Conservation (phyloP, 2,113 vertebrate genomes). For the Oceanodroma tethys region DNA sequence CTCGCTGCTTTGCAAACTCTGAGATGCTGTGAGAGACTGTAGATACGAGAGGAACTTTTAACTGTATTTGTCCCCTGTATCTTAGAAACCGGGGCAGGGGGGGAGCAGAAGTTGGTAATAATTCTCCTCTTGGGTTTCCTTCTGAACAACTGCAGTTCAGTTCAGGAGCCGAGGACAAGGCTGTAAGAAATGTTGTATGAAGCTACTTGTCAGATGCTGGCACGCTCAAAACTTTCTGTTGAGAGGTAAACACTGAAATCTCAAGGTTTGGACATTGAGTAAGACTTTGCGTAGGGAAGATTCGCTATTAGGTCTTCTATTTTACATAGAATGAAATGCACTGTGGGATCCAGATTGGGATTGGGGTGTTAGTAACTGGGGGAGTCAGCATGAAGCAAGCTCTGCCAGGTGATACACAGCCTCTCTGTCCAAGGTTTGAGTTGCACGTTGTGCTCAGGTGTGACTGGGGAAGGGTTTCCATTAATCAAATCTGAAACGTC, state of each 20-base stretch:
- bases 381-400: not conserved
- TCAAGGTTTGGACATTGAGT: not conserved
- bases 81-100: not conserved
- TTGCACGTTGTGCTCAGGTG: accelerated
- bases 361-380: not conserved
- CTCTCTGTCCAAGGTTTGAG: not conserved
- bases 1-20: not conserved
- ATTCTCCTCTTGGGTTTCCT: not conserved
- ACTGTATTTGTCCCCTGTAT: not conserved
- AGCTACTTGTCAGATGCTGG: not conserved
- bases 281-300: not conserved
- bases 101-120: not conserved
- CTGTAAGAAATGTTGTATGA: not conserved
- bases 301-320: not conserved
- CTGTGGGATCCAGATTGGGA: not conserved
- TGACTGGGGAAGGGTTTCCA: not conserved
- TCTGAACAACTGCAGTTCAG: not conserved
- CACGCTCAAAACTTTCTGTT: not conserved
- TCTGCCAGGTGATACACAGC: not conserved
- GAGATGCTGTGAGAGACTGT: not conserved
- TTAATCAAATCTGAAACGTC: not conserved
- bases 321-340: not conserved
- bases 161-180: not conserved
- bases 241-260: not conserved
- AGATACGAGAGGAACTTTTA: not conserved